A percentile compares a stretch with the other conserved stretches of the same genome.
Conservation (phyloP, 1,140 invertebrate species). For the Dysdera silvatica region DNA sequence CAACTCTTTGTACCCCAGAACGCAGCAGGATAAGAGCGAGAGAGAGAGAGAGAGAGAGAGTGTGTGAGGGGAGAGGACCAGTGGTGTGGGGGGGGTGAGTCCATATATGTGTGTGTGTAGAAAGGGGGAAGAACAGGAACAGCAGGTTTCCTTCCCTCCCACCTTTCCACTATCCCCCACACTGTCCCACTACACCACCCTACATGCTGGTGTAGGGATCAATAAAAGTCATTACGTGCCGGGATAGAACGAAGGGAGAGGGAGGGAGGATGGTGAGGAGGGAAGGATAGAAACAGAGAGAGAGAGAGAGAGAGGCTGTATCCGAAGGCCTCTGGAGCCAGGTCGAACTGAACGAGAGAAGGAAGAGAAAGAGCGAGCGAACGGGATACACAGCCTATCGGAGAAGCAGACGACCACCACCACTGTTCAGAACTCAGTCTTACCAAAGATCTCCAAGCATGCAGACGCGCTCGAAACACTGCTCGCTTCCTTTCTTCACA, state of each 20-base stretch:
- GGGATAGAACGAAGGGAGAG: constrained; percentile 18
- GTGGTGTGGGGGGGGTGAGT: no score
- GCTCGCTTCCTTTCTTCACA: no score
- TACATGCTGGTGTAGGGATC: constrained; percentile 27
- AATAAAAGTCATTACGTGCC: constrained; percentile 31
- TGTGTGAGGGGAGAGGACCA: no score
- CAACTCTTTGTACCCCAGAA: constrained; percentile 31
- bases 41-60: constrained; percentile 12
- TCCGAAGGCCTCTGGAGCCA: not conserved
- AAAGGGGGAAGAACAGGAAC: no score
- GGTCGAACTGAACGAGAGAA: not conserved
- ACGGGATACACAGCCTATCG: no score
- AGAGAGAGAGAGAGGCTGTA: constrained; percentile 13
- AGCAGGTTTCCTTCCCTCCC: constrained; percentile 16
- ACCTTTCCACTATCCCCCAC: not conserved
- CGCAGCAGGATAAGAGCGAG: constrained; percentile 18
- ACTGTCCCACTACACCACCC: no score
- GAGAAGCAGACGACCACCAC: no score
- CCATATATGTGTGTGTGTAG: no score
- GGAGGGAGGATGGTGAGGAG: not conserved
- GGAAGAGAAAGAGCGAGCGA: no score
- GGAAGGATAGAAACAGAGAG: not conserved
- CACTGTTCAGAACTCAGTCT: no score
- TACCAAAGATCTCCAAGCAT: no score
- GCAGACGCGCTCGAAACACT: no score